Evolutionary conservation across 2,113 vertebrate genomes (phyloP), one percentile per base, ranked within the genome.

Genomic region (Spheniscus mendiculus): DNA sequence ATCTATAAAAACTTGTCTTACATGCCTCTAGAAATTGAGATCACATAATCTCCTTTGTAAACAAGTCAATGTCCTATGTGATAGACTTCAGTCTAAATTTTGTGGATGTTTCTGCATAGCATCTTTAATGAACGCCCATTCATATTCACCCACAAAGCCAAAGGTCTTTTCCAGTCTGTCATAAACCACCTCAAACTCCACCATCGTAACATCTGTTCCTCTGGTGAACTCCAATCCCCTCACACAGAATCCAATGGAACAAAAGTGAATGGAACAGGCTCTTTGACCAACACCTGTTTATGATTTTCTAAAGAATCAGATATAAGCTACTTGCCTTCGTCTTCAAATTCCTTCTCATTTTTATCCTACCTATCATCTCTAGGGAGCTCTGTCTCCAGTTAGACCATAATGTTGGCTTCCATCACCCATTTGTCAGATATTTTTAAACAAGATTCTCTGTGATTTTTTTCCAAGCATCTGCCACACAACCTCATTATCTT

Each of bases 401-500:
- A 93, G 47, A 76, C 36, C 44, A 59, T 92, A 93, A 91, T 65
- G 26, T 59, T 95, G 69, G n/a, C 47, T 94, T 94, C 89, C 38
- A 74, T 66, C 40, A 84, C 23, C 44, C 77, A 76, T 95, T 96
- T 96, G 87, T 94, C 89, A 95, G 89, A 95, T 84, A 93, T 96
- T 95, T 96, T 96, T 93, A 94, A 95, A 95, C 69, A 89, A 94
- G 69, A 12, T 95, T 59, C 94, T 96, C 77, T 93, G 89, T 94
- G 77, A 89, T 82, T 82, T 96, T 91, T 97, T 94, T 89, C 59
- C 87, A 84, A 96, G 93, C 94, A 97, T 95, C 93, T 97, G 97
- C 84, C 91, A 93, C 81, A 95, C 69, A 96, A 96, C 91, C 96
- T 97, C 96, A 96, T 97, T 97, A 97, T 97, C 94, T 94, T 96